A percentile compares a stretch with the other conserved stretches of the same genome.
phyloP scores from a whole-genome alignment of 2,113 vertebrate species.

The Rhinolophus ferrumequinum region DNA sequence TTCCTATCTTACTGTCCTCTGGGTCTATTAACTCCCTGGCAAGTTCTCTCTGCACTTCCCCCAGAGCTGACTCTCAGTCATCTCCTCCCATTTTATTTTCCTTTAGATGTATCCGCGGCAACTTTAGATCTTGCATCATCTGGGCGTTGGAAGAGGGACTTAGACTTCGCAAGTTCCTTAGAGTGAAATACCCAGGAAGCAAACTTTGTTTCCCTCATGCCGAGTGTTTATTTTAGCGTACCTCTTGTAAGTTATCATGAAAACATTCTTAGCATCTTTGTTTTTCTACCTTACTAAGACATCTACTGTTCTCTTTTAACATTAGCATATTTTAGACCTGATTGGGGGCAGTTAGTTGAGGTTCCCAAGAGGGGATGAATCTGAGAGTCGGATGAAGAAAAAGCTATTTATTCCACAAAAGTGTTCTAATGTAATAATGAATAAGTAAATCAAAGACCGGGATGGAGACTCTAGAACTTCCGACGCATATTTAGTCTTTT shows the following conservation, averaged over 20 bases:
- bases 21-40: fast-evolving
- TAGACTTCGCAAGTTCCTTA: neutral
- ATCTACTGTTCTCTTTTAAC: neutral
- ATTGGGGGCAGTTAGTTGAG: neutral
- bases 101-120: neutral
- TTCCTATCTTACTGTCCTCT: neutral
- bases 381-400: neutral
- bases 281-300: neutral
- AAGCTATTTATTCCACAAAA: neutral
- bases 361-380: neutral
- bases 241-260: neutral
- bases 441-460: neutral
- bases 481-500: neutral
- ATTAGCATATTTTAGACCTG: neutral
- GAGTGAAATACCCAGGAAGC: neutral
- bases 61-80: neutral
- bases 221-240: neutral
- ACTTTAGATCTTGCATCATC: neutral
- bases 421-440: neutral
- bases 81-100: neutral
- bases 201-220: too few relatives aligned
- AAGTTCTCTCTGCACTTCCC: neutral
- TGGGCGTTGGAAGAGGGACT: neutral
- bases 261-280: neutral
- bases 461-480: neutral